Conservation (phyloP, 2,797 vertebrate genomes). For the Oreochromis mossambicus region DNA sequence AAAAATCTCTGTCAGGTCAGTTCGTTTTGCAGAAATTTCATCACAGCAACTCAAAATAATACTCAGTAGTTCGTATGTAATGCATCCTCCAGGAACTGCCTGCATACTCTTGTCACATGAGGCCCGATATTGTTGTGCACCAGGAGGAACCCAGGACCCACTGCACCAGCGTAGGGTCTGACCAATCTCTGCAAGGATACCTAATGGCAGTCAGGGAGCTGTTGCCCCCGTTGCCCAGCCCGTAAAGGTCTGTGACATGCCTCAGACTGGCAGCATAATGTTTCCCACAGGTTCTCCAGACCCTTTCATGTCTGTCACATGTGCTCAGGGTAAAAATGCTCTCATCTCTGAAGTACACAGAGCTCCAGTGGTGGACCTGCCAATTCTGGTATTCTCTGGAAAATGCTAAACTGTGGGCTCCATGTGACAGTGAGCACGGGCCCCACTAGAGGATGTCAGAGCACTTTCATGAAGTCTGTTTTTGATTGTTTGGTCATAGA, state of each 20-base stretch:
- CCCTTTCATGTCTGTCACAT: not conserved
- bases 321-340: not conserved
- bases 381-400: not conserved
- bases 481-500: not conserved
- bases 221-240: not conserved
- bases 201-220: not conserved
- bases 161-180: not conserved
- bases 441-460: not conserved
- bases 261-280: not conserved
- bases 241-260: not conserved
- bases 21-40: too few relatives aligned
- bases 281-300: accelerated
- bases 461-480: not conserved
- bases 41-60: too few relatives aligned
- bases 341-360: not conserved
- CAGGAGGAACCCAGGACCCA: too few relatives aligned
- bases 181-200: not conserved
- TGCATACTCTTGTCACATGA: too few relatives aligned
- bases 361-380: not conserved
- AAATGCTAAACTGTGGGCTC: not conserved
- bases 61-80: too few relatives aligned
- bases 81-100: too few relatives aligned
- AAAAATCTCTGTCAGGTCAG: not conserved
- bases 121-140: too few relatives aligned
- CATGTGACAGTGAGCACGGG: too few relatives aligned